Evolutionary conservation across 2,888 invertebrate species (phyloP).

Genomic region (Aspidiotus rigidus): DNA sequence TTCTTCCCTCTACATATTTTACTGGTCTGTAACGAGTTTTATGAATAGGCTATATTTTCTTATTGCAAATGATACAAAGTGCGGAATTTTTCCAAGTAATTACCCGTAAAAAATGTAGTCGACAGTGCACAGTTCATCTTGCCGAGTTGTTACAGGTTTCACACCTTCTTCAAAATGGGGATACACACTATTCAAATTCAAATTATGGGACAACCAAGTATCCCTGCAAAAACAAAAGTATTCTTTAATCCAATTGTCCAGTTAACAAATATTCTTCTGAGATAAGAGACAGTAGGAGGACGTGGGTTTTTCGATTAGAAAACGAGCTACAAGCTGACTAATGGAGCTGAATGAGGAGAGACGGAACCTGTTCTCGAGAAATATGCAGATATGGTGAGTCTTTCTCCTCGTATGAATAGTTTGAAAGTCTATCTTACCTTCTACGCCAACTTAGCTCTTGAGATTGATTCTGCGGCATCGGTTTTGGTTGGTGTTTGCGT

Average conservation of each 20-base stretch:
- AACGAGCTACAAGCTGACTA: too few relatives aligned
- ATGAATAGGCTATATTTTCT: not conserved
- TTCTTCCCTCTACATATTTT: not conserved
- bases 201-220: constrained; percentile 51
- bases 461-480: not conserved
- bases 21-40: constrained; percentile 6
- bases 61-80: not conserved
- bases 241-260: too few relatives aligned
- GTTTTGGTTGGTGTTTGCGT: constrained; percentile 14
- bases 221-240: too few relatives aligned
- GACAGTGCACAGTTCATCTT: constrained; percentile 66
- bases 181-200: constrained; percentile 63
- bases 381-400: too few relatives aligned
- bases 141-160: constrained; percentile 64
- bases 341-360: too few relatives aligned
- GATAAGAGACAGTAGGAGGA: too few relatives aligned
- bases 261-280: too few relatives aligned
- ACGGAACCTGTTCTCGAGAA: too few relatives aligned
- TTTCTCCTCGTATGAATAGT: too few relatives aligned
- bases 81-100: not conserved
- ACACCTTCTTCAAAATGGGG: constrained; percentile 46
- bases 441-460: not conserved
- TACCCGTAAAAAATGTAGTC: constrained; percentile 86
- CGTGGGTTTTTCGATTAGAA: too few relatives aligned
- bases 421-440: constrained; percentile 2